phyloP scores from a whole-genome alignment of 2,888 invertebrate species.

The Ophraella communa region DNA sequence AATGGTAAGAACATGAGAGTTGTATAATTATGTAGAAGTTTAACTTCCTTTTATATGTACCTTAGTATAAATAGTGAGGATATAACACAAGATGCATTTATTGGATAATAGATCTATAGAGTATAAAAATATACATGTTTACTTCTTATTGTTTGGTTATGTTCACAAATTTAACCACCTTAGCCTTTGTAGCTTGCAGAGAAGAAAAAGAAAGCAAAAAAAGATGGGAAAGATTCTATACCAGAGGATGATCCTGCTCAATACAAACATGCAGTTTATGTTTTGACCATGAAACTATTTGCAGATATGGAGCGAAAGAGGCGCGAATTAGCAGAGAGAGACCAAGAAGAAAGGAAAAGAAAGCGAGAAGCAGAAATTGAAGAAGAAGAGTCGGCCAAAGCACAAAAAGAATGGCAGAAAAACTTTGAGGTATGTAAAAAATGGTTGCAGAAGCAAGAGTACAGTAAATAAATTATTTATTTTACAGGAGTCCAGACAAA shows the following conservation, averaged over 20 bases:
- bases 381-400: slow-evolving; percentile 86
- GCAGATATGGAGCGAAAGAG: slow-evolving; percentile 96
- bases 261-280: slow-evolving; percentile 92
- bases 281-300: slow-evolving; percentile 96
- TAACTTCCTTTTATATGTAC: too few relatives aligned
- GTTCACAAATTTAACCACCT: slow-evolving; percentile 17
- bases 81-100: too few relatives aligned
- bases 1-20: slow-evolving; percentile 68
- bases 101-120: background rate
- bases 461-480: slow-evolving; percentile 3
- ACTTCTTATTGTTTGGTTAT: slow-evolving; percentile 3
- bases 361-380: slow-evolving; percentile 93
- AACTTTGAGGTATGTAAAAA: slow-evolving; percentile 84
- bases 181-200: slow-evolving; percentile 76
- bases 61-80: too few relatives aligned
- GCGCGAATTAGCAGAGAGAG: slow-evolving; percentile 85
- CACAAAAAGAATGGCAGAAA: slow-evolving; percentile 97
- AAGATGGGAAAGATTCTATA: slow-evolving; percentile 85
- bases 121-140: background rate
- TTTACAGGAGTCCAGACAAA: slow-evolving; percentile 85
- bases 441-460: background rate
- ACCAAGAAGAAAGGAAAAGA: slow-evolving; percentile 91
- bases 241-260: slow-evolving; percentile 88
- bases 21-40: background rate
- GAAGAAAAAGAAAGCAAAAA: slow-evolving; percentile 91